Base-by-base conservation (phyloP, 2,888 invertebrate genomes). In the Stenichneumon culpator region DNA sequence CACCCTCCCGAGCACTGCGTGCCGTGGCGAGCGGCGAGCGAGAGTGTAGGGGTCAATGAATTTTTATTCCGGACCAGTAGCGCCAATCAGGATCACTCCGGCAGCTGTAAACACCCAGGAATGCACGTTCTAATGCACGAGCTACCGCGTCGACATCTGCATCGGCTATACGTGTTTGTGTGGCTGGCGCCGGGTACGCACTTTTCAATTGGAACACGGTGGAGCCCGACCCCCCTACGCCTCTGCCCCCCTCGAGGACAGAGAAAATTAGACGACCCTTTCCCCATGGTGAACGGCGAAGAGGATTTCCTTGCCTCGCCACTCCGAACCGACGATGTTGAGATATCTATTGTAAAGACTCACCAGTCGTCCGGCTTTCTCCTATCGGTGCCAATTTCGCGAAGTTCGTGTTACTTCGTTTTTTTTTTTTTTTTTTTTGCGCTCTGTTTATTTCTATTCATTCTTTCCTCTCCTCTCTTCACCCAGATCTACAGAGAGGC, bases 61-160 rank as follows among this genome's bases (percentile, higher is more conserved):
- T 86, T 86, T 85, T 85, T 85, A 86, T 85, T 85, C 82, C 79
- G 77, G 50, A 79, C 73, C 79, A 80, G 72, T 79, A 74, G 81
- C 75, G 73, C 81, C 81, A 85, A 87, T 87, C 83, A 81, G 85
- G 72, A 82, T 83, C 81, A 86, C 83, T 86, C 73, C 79, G 19
- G 54, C 70, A 75, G 74, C 69, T 82, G 85, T 87, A 87, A 87
- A 87, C 85, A 87, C 85, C 72, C 39, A 86, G 85, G 87, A 87
- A 87, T 87, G 85, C 82, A 81, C 85, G 83, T 87, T 87, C 85
- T 85, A 87, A 87, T 79, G 83, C 74, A 74, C 75, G 67, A 78
- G 54, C 70, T 28, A 22, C 25, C 65, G 60, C 32, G 14, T n/a
- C 60, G 73, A 16, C 16, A 25, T 60, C 28, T 70, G 63, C 22